Evolutionary conservation across 1,140 invertebrate species (phyloP), one percentile per base, ranked within the genome.

Genomic region (Magallana ariakensis): DNA sequence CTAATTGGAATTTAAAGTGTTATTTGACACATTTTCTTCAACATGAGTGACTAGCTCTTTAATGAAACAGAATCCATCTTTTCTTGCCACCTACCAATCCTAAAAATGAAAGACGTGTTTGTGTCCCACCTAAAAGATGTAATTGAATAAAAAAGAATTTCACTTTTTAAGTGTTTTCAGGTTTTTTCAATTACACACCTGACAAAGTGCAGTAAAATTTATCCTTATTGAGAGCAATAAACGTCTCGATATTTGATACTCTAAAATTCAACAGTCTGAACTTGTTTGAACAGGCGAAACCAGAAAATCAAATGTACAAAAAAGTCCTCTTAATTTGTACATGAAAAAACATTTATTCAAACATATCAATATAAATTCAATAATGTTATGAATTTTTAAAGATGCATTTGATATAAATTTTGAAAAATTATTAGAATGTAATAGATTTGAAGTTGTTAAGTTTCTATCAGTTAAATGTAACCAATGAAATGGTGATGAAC

Each of bases 1-100:
- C 19, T 75, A 75, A 75, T 33, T 75, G 66, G 33, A 75, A 26
- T 26, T 75, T 75, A 8, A 75, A 75, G 66, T 75, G 66, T 75
- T 75, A 11, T 75, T 75, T 26, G 22, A 75, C 66, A 75, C 22
- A 26, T 13, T 75, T 26, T 75, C 33, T 75, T 26, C 26, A 26
- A 26, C 33, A 26, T 75, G 66, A 26, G 22, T 26, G 66, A 75
- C 10, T 75, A 75, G 66, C 66, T 26, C 13, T 75, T 75, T 75
- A 75, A 75, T 75, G 22, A 75, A 75, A 75, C 33, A 26, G 66
- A 26, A 3, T 19, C 22, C 66, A 75, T 75, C 66, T 75, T 46
- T n/a, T 62, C 58, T 62, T 62, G 5, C 16, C 19, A 62, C 19
- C n/a, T 15, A n/a, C 8, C 58, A 62, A 62, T n/a, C 16, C 19